Evolutionary conservation across 1,140 invertebrate genomes (phyloP).

Genomic region (Protaetia brevitarsis): DNA sequence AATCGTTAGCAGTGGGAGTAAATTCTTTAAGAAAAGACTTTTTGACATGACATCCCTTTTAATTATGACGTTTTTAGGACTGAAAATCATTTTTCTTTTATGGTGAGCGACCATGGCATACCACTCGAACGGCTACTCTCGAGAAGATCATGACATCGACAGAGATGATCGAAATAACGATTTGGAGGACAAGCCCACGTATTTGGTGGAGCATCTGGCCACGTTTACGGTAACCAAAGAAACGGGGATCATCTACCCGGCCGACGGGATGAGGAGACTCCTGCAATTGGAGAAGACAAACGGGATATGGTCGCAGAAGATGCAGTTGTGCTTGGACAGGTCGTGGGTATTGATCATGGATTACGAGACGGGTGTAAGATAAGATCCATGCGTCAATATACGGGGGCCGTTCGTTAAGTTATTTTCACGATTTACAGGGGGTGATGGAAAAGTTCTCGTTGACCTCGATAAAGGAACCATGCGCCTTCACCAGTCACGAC

Average conservation of each 20-base stretch:
- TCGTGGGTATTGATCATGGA: constrained; percentile 93
- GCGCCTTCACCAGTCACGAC: constrained; percentile 94
- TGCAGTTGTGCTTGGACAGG: constrained; percentile 85
- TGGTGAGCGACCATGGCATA: constrained; percentile 38
- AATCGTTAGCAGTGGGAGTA: too few species aligned
- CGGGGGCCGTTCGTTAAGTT: background rate
- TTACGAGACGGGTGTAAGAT: constrained; percentile 88
- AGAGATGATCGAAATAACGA: constrained; percentile 43
- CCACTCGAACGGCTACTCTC: constrained; percentile 40
- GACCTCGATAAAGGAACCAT: constrained; percentile 88
- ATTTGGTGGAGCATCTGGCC: constrained; percentile 94
- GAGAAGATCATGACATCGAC: constrained; percentile 38
- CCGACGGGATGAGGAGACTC: constrained; percentile 93
- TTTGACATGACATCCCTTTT: too few species aligned
- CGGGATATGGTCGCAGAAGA: constrained; percentile 98
- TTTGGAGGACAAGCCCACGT: constrained; percentile 64
- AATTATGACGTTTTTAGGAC: background rate
- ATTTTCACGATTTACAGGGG: constrained; percentile 63
- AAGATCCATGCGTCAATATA: background rate
- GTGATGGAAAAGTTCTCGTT: constrained; percentile 95
- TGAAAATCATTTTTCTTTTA: too few species aligned
- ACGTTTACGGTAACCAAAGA: constrained; percentile 93
- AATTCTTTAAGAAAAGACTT: too few species aligned
- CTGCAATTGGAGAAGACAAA: constrained; percentile 96
- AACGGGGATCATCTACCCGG: constrained; percentile 80